phyloP scores from a whole-genome alignment of 2,113 vertebrate species.

The Alces alces region DNA sequence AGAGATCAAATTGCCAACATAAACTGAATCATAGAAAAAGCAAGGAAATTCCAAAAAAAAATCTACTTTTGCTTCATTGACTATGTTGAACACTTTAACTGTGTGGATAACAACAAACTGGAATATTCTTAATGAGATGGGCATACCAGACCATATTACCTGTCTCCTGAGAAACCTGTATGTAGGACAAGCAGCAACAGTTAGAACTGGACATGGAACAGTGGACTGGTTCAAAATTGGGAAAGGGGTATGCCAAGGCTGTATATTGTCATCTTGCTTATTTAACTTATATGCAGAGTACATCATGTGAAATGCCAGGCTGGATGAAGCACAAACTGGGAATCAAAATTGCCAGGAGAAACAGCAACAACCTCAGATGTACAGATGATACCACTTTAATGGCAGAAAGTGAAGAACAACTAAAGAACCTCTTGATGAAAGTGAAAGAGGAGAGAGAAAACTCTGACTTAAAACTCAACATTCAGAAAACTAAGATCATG shows the following conservation, averaged over 20 bases:
- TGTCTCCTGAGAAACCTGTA: background rate
- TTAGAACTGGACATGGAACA: background rate
- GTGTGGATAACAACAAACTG: background rate
- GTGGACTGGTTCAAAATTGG: background rate
- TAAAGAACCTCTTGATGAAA: background rate
- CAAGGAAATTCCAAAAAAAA: background rate
- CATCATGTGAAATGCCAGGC: background rate
- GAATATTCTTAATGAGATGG: too few species aligned
- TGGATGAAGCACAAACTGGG: background rate
- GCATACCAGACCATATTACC: too few species aligned
- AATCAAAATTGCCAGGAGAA: background rate
- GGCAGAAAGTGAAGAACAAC: background rate
- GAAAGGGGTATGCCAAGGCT: background rate
- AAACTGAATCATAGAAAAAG: background rate
- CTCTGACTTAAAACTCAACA: background rate
- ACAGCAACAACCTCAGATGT: background rate
- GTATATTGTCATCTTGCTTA: background rate
- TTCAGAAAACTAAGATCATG: background rate
- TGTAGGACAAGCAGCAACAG: background rate
- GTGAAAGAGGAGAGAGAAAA: background rate
- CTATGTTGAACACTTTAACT: background rate
- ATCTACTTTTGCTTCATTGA: background rate
- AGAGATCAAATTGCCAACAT: background rate
- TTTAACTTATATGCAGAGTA: background rate
- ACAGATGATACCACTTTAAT: background rate